These are phyloP conservation scores for Aspidoscelis tigris DNA, from an alignment of 2,113 vertebrate species.

Conservation along the genomic window DNA sequence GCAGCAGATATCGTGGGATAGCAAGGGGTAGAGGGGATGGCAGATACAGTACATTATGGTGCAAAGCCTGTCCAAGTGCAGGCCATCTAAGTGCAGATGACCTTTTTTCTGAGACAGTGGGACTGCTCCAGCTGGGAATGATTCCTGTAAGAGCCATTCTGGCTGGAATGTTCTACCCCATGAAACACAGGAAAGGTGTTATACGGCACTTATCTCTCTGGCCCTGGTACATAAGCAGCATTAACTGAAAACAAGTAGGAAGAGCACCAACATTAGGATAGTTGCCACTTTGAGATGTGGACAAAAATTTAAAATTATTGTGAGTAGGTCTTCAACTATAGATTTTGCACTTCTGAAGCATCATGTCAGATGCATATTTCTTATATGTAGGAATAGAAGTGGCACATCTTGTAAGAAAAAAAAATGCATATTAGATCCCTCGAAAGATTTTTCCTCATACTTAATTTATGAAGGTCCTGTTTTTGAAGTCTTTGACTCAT, in stretches of 20 bases:
- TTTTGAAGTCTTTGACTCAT: slow-evolving; percentile 7
- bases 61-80: no score
- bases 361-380: slow-evolving; percentile 35
- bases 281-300: slow-evolving; percentile 38
- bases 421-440: slow-evolving; percentile 29
- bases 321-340: slow-evolving; percentile 1
- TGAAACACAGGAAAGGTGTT: no score
- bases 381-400: slow-evolving; percentile 31
- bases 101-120: no score
- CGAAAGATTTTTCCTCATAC: background rate
- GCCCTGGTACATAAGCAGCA: no score
- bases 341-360: background rate
- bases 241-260: slow-evolving; percentile 24
- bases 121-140: no score
- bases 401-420: slow-evolving; percentile 21
- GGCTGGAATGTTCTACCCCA: no score
- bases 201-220: no score
- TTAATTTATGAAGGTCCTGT: background rate
- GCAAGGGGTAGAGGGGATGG: no score
- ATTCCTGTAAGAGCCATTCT: no score
- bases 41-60: no score
- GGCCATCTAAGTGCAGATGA: no score
- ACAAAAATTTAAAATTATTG: slow-evolving; percentile 13
- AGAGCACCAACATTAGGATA: slow-evolving; percentile 35
- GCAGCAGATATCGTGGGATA: no score